A percentile compares a stretch with the other conserved stretches of the same genome.
Conservation (phyloP, 1,140 invertebrate species). For the Drosophila nigromelanica region DNA sequence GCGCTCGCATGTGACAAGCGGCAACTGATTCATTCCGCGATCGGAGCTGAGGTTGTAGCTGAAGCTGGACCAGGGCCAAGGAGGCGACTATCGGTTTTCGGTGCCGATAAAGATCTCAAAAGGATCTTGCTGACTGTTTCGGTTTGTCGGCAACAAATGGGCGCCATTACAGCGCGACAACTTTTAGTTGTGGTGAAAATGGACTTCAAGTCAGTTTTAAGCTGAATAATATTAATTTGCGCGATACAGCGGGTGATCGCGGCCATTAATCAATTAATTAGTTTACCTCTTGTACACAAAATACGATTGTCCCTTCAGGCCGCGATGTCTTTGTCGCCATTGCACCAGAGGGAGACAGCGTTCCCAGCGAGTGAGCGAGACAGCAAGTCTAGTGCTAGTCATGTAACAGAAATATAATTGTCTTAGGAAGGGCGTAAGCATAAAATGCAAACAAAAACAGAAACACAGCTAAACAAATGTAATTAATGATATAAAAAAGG, state of each 20-base stretch:
- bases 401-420: constrained; percentile 73
- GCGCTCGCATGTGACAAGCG: constrained; percentile 66
- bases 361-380: constrained; percentile 7
- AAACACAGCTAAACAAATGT: constrained; percentile 45
- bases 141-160: constrained; percentile 60
- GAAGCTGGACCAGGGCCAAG: constrained; percentile 6
- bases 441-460: constrained; percentile 39
- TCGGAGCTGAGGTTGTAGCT: constrained; percentile 4
- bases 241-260: constrained; percentile 69
- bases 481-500: constrained; percentile 56
- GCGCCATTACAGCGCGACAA: constrained; percentile 74
- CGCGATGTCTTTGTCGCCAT: constrained; percentile 23
- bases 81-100: constrained; percentile 55
- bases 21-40: constrained; percentile 69
- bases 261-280: constrained; percentile 80
- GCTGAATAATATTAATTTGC: constrained; percentile 80
- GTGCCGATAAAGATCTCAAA: constrained; percentile 78
- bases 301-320: background rate
- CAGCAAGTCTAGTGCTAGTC: constrained; percentile 10
- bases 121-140: constrained; percentile 77
- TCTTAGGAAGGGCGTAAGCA: constrained; percentile 56
- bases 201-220: constrained; percentile 77
- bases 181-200: constrained; percentile 82
- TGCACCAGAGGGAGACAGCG: constrained; percentile 11
- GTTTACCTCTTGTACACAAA: constrained; percentile 63